Evolutionary conservation across 2,113 vertebrate genomes (phyloP), one percentile per base, ranked within the genome.

Genomic region (Mus musculus): DNA sequence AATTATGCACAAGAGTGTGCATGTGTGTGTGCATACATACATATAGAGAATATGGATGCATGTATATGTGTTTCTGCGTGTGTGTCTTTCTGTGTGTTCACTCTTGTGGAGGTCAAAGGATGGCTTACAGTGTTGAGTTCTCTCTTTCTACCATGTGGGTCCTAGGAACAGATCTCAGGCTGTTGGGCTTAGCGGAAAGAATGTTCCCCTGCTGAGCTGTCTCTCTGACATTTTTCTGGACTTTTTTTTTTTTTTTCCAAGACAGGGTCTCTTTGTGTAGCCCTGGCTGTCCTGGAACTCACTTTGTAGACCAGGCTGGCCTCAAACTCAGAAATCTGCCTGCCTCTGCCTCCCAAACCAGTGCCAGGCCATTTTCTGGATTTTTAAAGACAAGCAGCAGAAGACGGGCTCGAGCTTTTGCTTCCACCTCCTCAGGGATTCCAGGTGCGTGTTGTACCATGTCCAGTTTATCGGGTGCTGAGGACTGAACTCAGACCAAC

Each of bases 11-110:
- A 65, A 65, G 63, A 28, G 17, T 9, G 3, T 11, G 5, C 8
- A 1, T 6, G 24, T 30, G 42, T 6, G 11, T 39, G 33, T 26
- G 20, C 26, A 10, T 20, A 16, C 17, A 17, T 16, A 59, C 17
- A 59, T 14, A 59, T 16, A 59, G 17, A 59, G 56, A 59, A 4
- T 59, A 19, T 61, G 14, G 7, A 1, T 33, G 4, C 13, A 12
- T 2, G 11, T 46, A 42, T 26, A 10, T n/a, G 49, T 24, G 59
- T 61, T 59, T 59, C 13, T 56, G 59, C 2, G 5, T 26, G 10
- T 28, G n/a, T 7, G 1, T 26, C 6, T 20, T 0, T 3, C 12
- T 16, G 3, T 30, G 39, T 42, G 63, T 2, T 33, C 56, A 63
- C 20, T 28, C 28, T 28, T 46, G 39, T 46, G 16, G 42, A 33